Conservation (phyloP, 2,797 vertebrate species). For the Taeniopygia guttata region DNA sequence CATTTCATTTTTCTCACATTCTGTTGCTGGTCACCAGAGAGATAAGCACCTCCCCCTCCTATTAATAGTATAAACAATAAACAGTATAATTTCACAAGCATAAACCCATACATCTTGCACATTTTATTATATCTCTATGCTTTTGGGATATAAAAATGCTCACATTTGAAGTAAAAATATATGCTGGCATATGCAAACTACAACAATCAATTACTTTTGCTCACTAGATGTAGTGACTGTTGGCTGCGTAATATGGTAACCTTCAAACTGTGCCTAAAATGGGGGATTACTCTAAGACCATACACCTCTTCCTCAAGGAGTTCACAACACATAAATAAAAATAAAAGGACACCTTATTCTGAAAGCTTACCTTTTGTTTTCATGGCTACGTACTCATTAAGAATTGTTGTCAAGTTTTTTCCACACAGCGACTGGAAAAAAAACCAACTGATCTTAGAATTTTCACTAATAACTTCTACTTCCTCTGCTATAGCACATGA, state of each 20-base stretch:
- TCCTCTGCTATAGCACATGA: background rate
- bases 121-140: background rate
- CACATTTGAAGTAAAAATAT: background rate
- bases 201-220: background rate
- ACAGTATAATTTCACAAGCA: background rate
- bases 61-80: background rate
- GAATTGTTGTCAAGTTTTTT: slow-evolving; percentile 92
- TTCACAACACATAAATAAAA: background rate
- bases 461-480: background rate
- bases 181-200: background rate
- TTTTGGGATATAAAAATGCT: background rate
- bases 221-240: background rate
- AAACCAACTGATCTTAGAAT: background rate
- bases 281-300: background rate
- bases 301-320: background rate
- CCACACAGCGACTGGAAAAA: slow-evolving; percentile 92
- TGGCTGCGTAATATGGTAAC: background rate
- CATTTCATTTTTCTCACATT: background rate
- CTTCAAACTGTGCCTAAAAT: background rate
- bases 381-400: slow-evolving; percentile 93
- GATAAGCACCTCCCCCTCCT: background rate
- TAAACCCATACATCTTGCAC: background rate
- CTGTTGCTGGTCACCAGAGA: background rate
- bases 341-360: background rate
- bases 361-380: slow-evolving; percentile 90